These are phyloP conservation scores for Rhinoraja longicauda DNA, from an alignment of 2,797 vertebrate genomes.

Conservation along the genomic window DNA sequence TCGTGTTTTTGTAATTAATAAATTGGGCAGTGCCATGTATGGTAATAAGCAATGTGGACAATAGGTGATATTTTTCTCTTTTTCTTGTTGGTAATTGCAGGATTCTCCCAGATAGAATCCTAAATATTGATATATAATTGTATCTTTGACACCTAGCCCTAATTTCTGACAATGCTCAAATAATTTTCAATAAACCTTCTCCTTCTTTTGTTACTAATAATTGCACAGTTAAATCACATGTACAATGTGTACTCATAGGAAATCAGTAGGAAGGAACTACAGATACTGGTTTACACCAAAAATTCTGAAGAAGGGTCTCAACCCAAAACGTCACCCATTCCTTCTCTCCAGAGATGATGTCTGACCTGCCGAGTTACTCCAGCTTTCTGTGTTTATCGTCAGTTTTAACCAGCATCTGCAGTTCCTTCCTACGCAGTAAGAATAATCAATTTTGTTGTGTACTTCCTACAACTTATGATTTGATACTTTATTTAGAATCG, in stretches of 20 bases:
- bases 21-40: not conserved
- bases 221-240: slow-evolving; percentile 26
- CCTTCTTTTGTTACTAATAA: not conserved
- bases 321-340: too few relatives aligned
- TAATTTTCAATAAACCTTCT: not conserved
- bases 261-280: too few relatives aligned
- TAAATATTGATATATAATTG: slow-evolving; percentile 7
- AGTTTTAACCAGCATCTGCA: too few relatives aligned
- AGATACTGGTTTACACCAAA: too few relatives aligned
- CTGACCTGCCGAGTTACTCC: too few relatives aligned
- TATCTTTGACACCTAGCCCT: not conserved
- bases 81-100: not conserved
- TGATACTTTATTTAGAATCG: not conserved
- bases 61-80: not conserved
- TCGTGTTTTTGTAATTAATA: not conserved
- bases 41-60: not conserved
- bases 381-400: too few relatives aligned
- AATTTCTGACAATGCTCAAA: slow-evolving; percentile 27
- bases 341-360: too few relatives aligned
- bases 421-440: too few relatives aligned
- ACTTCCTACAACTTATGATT: not conserved
- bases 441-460: not conserved
- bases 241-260: slow-evolving; percentile 7
- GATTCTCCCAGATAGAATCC: not conserved
- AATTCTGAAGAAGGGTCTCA: too few relatives aligned